These are phyloP conservation scores for Papilio protenor DNA, from an alignment of 2,888 invertebrate genomes.

Conservation along the genomic window DNA sequence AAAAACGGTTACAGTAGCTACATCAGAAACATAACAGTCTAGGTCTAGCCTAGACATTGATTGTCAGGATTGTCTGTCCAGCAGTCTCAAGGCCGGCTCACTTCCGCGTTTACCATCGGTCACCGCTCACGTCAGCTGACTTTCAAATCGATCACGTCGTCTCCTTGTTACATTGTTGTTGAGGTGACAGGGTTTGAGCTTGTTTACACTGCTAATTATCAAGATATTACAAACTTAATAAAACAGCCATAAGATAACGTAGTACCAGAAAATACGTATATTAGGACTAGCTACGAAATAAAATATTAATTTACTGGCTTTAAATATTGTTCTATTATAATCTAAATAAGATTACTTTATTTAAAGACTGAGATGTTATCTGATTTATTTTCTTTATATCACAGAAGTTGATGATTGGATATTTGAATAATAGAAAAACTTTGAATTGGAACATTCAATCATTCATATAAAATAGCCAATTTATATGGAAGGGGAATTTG, in stretches of 20 bases:
- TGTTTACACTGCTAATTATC: not conserved
- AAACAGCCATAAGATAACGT: not conserved
- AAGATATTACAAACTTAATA: not conserved
- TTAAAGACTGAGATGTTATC: too few species aligned
- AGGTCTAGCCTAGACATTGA: not conserved
- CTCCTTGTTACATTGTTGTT: conserved; percentile 23
- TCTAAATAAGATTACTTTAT: too few species aligned
- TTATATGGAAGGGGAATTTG: not conserved
- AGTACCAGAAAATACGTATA: too few species aligned
- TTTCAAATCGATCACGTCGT: conserved; percentile 32
- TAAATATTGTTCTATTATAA: too few species aligned
- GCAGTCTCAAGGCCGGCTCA: conserved; percentile 4
- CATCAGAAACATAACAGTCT: not conserved
- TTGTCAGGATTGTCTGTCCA: not conserved
- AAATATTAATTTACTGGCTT: too few species aligned
- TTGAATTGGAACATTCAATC: not conserved
- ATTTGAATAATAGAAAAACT: too few species aligned
- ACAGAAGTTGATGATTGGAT: too few species aligned
- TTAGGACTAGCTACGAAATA: too few species aligned
- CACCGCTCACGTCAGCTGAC: conserved; percentile 20
- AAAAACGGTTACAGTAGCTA: not conserved
- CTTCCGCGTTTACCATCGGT: conserved; percentile 9
- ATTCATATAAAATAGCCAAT: not conserved
- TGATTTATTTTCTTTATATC: too few species aligned
- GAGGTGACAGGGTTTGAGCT: not conserved